These are phyloP conservation scores for Ferdinandea cuprea DNA, from an alignment of 2,888 invertebrate genomes.

Conservation along the genomic window DNA sequence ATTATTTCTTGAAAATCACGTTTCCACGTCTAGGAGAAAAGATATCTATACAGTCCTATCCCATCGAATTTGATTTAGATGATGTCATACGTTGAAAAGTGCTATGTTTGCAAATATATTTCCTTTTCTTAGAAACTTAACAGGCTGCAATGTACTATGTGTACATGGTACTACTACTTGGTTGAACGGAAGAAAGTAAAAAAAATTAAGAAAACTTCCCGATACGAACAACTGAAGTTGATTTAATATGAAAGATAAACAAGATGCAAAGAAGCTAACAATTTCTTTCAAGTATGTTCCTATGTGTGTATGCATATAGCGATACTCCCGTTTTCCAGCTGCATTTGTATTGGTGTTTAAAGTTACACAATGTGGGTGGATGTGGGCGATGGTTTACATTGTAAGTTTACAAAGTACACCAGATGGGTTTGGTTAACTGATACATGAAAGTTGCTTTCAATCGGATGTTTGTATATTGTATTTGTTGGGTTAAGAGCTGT, in stretches of 20 bases:
- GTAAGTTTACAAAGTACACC: no score
- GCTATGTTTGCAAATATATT: background rate
- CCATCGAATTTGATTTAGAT: slow-evolving; percentile 11
- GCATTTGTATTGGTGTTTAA: no score
- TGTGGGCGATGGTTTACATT: no score
- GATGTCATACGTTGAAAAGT: slow-evolving; percentile 2
- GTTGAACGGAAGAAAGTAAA: no score
- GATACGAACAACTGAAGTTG: slow-evolving; percentile 16
- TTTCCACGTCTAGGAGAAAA: background rate
- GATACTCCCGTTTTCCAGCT: no score
- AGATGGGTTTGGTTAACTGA: no score
- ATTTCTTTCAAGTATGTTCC: background rate
- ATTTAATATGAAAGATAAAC: slow-evolving; percentile 47
- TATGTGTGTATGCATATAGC: slow-evolving; percentile 13
- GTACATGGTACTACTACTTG: no score
- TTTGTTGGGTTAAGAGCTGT: no score
- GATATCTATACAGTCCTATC: background rate
- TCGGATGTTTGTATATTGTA: no score
- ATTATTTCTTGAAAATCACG: slow-evolving; percentile 35
- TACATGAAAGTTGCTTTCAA: no score
- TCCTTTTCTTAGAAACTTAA: background rate
- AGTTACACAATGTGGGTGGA: no score
- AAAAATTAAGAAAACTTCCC: background rate
- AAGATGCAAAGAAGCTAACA: slow-evolving; percentile 31
- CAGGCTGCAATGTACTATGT: no score